These are phyloP conservation scores for Vannuccia rotundouncinata DNA, from an alignment of 2,888 invertebrate species.

Conservation along the genomic window DNA sequence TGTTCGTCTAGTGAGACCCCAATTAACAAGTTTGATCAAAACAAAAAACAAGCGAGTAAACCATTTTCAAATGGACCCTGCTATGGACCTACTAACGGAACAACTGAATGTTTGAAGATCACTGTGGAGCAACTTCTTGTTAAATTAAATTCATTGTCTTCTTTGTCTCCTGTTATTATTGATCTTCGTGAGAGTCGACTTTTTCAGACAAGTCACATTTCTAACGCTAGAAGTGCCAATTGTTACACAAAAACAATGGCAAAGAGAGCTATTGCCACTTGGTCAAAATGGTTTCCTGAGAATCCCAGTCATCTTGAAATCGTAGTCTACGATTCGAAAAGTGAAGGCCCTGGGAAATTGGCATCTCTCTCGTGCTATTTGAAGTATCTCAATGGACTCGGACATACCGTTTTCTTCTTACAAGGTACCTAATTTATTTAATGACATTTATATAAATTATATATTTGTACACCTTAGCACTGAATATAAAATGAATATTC, in stretches of 20 bases:
- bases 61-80: background rate
- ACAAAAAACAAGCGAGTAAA: background rate
- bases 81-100: background rate
- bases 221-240: constrained; percentile 19
- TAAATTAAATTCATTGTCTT: background rate
- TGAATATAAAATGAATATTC: no score
- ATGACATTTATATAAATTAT: no score
- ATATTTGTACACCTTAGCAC: no score
- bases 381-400: background rate
- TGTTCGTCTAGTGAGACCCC: background rate
- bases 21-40: background rate
- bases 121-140: background rate
- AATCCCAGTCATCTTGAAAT: background rate
- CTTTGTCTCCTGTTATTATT: background rate
- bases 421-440: background rate
- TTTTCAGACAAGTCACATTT: constrained; percentile 32
- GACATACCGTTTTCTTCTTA: constrained; percentile 6
- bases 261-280: constrained; percentile 18
- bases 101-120: background rate
- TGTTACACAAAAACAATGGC: constrained; percentile 32
- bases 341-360: background rate
- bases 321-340: background rate
- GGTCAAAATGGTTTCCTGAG: constrained; percentile 29
- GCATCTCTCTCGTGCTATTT: background rate
- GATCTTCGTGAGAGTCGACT: constrained; percentile 30